Evolutionary conservation across 1,140 invertebrate species (phyloP).

Genomic region (Trachymyrmex cornetzi): DNA sequence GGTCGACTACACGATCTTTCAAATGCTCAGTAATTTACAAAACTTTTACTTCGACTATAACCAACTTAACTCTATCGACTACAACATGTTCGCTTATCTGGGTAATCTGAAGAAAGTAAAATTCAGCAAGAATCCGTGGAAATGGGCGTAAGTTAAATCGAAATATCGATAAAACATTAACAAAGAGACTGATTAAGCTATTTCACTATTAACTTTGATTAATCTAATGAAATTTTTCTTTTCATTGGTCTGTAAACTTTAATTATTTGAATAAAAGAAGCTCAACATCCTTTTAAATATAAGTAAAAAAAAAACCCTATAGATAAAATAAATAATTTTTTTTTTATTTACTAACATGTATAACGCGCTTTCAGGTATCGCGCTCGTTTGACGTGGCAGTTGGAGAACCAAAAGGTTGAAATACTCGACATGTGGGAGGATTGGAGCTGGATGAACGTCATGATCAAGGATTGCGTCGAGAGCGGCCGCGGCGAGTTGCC

Average conservation of each 20-base stretch:
- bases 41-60: slow-evolving; percentile 82
- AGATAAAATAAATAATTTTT: background rate
- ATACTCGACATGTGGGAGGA: slow-evolving; percentile 81
- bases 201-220: background rate
- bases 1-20: slow-evolving; percentile 75
- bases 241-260: slow-evolving; percentile 2
- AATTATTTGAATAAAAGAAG: background rate
- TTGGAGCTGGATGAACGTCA: slow-evolving; percentile 82
- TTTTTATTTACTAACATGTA: background rate
- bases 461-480: slow-evolving; percentile 80
- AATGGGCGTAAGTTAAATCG: slow-evolving; percentile 79
- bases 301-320: slow-evolving; percentile 6
- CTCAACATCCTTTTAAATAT: background rate
- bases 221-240: slow-evolving; percentile 18
- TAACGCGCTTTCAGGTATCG: slow-evolving; percentile 74
- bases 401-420: slow-evolving; percentile 80
- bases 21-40: slow-evolving; percentile 75
- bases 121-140: slow-evolving; percentile 81
- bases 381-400: slow-evolving; percentile 78
- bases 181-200: background rate
- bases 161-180: background rate
- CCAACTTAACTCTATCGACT: slow-evolving; percentile 74
- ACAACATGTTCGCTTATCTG: slow-evolving; percentile 75
- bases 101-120: slow-evolving; percentile 77
- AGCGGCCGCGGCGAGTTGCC: slow-evolving; percentile 75